Base-by-base conservation (phyloP, 1,140 invertebrate species). In the Ostrea denselamellosa region DNA sequence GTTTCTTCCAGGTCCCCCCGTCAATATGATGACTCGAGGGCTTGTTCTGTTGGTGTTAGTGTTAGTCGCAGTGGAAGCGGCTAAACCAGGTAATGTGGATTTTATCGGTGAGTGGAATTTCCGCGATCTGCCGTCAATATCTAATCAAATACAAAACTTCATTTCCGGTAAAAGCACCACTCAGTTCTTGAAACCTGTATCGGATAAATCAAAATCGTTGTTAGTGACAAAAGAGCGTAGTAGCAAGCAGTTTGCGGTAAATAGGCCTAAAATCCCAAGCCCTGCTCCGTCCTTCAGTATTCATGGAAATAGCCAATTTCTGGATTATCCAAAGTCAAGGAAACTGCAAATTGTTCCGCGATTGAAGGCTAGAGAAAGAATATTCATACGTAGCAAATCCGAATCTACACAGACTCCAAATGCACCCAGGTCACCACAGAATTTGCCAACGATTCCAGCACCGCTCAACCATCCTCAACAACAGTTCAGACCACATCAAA, bases 91-190 rank as follows among this genome's bases (percentile, higher is more conserved):
- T 77, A 77, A 77, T 77, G 68, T 77, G 25, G 68, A 77, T 77
- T 77, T 77, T 34, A 77, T 77, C 68, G 68, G 68, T 44, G 68
- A 77, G 25, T 77, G 68, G 68, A 77, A 77, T 5, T 77, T 77
- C 9, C 68, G 22, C 25, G 28, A 25, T 77, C 25, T 77, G 10
- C 68, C 68, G 8, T 77, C 68, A 10, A 14, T 77, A 77, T 77
- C 68, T 25, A 77, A 28, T 9, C 68, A 77, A 77, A 77, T 77
- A 22, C 25, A 77, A 9, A 77, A 77, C 68, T 77, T 77, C 28
- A 77, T 77, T 25, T 77, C 68, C 7, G 68, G 68, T 8, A 77
- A 77, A 77, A 28, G 25, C 28, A 77, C 22, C 9, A 28, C 68
- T 77, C 22, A 77, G 28, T 77, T 28, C 28, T 44, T 77, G 25